Base-by-base conservation (phyloP, 1,140 invertebrate species). In the Bombus soroeensis region DNA sequence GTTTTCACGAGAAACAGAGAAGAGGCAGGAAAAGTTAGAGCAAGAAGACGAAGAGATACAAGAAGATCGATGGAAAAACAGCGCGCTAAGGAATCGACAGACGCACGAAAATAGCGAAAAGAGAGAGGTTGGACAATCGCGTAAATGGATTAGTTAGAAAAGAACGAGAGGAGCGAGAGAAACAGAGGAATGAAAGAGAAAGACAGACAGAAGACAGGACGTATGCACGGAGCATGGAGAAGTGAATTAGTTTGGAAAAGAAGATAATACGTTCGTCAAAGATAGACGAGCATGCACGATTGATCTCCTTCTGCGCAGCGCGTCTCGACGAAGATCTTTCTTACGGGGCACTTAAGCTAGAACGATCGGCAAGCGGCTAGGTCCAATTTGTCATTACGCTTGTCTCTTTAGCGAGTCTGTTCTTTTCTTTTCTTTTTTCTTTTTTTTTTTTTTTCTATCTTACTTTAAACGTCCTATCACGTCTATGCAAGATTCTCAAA, bases 201-300 rank as follows among this genome's bases (percentile, higher is more conserved):
- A 64, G 83, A 57, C n/a, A 86, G 70, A 82, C n/a, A 75, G 34
- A 75, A 79, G 25, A 81, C n/a, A 72, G 70, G 53, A 78, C 6
- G 34, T 53, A 87, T 71, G 32, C 70, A 74, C 62, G 71, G 75
- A 53, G 25, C 59, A 66, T 68, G 47, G 79, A 41, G 53, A 62
- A 83, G 62, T 89, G 66, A 79, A 80, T 83, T 80, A 89, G 72
- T 89, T 87, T 25, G 80, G 75, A 74, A 86, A 70, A 88, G 53
- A 88, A 75, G 74, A 87, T 74, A 66, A 83, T 75, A 81, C 77
- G 79, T 86, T 88, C 43, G 83, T 68, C 66, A 86, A 70, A 81
- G n/a, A 62, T 79, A 81, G 74, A 88, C 78, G 82, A 62, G 53
- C 88, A 89, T 88, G 88, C 88, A 89, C 78, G 81, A 84, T 87